Percentiles rank a stretch among this genome's conserved stretches.
Conservation (phyloP, 2,113 vertebrate genomes). For the Stigmatopora argus region DNA sequence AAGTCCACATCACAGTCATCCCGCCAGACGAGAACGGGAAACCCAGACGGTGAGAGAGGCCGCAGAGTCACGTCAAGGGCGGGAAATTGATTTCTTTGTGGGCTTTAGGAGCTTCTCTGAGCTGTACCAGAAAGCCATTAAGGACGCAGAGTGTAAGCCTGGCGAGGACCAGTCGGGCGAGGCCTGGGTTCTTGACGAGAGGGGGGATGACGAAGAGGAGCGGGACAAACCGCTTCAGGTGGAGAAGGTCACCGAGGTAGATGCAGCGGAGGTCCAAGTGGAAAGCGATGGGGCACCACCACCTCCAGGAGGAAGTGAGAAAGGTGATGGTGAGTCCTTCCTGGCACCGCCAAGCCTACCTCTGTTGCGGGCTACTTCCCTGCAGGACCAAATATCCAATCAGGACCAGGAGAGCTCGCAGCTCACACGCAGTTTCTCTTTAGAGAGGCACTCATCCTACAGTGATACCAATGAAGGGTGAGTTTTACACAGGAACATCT, state of each 20-base stretch:
- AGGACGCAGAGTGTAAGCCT: conserved; percentile 77
- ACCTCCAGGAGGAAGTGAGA: conserved; percentile 29
- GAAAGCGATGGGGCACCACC: conserved; percentile 24
- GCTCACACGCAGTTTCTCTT: conserved; percentile 65
- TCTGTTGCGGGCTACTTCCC: conserved; percentile 69
- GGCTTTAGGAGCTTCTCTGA: conserved; percentile 82
- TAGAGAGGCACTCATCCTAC: conserved; percentile 59
- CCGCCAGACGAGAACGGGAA: conserved; percentile 84
- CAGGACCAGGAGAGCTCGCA: conserved; percentile 44
- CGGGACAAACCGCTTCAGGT: conserved; percentile 33
- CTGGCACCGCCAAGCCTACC: conserved; percentile 59
- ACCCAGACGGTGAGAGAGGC: conserved; percentile 76
- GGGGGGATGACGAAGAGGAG: conserved; percentile 52
- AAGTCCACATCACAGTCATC: conserved; percentile 85
- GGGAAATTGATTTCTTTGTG: conserved; percentile 7
- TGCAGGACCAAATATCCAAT: conserved; percentile 67
- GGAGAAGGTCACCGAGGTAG: conserved; percentile 19
- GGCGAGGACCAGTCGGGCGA: conserved; percentile 63
- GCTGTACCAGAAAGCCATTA: conserved; percentile 82
- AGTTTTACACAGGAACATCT: conserved; percentile 1
- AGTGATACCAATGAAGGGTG: conserved; percentile 59
- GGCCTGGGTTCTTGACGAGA: conserved; percentile 72
- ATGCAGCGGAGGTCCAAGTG: conserved; percentile 23
- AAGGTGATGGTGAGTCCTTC: conserved; percentile 21
- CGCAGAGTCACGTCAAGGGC: background rate